Base-by-base conservation (phyloP, 2,888 invertebrate species). In the Leptinotarsa peninsularis region DNA sequence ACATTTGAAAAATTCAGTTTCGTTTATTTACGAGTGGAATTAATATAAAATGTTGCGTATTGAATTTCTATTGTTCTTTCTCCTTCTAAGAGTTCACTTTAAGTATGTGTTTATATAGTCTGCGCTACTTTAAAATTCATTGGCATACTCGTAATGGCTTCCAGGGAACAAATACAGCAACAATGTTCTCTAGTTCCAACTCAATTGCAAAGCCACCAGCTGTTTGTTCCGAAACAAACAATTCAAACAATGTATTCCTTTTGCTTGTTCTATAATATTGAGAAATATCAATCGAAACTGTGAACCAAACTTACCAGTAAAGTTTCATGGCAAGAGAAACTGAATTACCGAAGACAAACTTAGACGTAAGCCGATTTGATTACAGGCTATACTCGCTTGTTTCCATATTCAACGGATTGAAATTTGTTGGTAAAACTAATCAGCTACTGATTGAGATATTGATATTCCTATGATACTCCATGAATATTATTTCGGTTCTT, bases 341-440 rank as follows among this genome's bases (percentile, higher is more conserved):
- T 75, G 60, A 63, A 72, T 75, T 75, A 72, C 56, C 69, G 69
- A 68, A 66, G 66, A 66, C 75, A 72, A 75, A 72, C 75, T 75
- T 58, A 72, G 75, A 54, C 68, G 69, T 72, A 69, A 72, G 72
- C 75, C 75, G 72, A 72, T 72, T 68, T 75, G 72, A 75, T 75
- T 75, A 72, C 54, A 54, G 23, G n/a, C n/a, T 63, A 14, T 63
- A 63, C 63, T n/a, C 7, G 63, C 75, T 72, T 69, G 67, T 43
- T 66, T 69, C 69, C 72, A 69, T 66, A 69, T 68, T 66, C 72
- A 69, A 75, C 72, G 75, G 72, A 72, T 68, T 75, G 67, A 60
- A 75, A 72, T 66, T 75, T 50, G 75, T 69, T 69, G 66, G 21
- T 68, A 63, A 66, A 68, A 75, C 71, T 68, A 72, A 72, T 72